Percentiles rank a stretch among this genome's conserved stretches.
Evolutionary conservation across 1,140 invertebrate genomes (phyloP).

Genomic region (Andrena cerasifolii): DNA sequence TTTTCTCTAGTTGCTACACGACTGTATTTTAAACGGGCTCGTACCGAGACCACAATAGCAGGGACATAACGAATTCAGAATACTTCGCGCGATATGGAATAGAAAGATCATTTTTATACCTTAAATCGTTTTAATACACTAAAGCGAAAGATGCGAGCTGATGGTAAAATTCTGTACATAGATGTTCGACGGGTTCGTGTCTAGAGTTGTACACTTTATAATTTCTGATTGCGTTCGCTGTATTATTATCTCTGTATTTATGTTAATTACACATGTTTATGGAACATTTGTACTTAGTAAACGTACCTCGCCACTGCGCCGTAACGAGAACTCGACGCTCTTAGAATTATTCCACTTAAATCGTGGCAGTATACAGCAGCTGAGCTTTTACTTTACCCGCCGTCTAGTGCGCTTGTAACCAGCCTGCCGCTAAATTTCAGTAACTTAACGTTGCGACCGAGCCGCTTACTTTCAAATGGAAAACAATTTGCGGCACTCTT

Average conservation of each 20-base stretch:
- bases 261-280: slow-evolving; percentile 27
- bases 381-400: background rate
- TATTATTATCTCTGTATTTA: slow-evolving; percentile 12
- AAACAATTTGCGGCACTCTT: background rate
- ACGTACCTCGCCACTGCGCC: slow-evolving; percentile 38
- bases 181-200: slow-evolving; percentile 21
- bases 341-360: slow-evolving; percentile 20
- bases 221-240: slow-evolving; percentile 9
- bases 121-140: background rate
- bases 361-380: background rate
- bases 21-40: slow-evolving; percentile 14
- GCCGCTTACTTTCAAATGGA: background rate
- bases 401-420: background rate
- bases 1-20: slow-evolving; percentile 6
- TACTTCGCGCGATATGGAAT: background rate
- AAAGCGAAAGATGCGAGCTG: background rate
- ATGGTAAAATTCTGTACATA: slow-evolving; percentile 15
- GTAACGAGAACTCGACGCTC: background rate
- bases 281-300: slow-evolving; percentile 63
- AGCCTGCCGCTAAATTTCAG: background rate
- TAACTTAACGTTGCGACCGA: background rate
- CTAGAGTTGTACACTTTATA: slow-evolving; percentile 13
- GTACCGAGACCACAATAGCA: background rate
- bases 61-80: slow-evolving; percentile 10
- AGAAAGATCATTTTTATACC: background rate